Evolutionary conservation across 2,888 invertebrate species (phyloP), one percentile per base, ranked within the genome.

Genomic region (Onthophagus sagittarius): DNA sequence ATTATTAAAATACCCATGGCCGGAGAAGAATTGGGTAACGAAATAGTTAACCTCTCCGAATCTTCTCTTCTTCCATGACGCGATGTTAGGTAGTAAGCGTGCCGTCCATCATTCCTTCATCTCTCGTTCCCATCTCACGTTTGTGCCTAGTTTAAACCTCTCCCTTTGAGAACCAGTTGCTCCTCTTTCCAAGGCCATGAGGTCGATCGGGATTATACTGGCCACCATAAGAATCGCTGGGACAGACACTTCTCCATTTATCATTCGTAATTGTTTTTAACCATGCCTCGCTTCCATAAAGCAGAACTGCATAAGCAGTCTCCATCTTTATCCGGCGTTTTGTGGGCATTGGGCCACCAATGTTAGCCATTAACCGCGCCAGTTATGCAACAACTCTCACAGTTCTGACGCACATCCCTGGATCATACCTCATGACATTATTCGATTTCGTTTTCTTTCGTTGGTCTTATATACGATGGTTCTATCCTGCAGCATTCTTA

Each of bases 391-490:
- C 63, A 11, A 63, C 63, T 11, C 32, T 11, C 15, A 63, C 15
- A 0, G 64, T 15, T 1, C 23, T 64, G 13, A 9, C 13, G 7
- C 74, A n/a, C 73, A 75, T 5, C 75, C 77, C 72, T 77, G 74
- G 63, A 76, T 69, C 0, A 74, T 72, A 13, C 76, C 76, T 5
- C 62, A 62, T 32, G 72, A 74, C 5, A 75, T 14, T 6, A 2
- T 13, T 71, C 62, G 32, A n/a, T n/a, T 70, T 23, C 62, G 53
- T 11, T 33, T 23, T 31, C 69, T 62, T 13, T 69, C 71, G 2
- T 9, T 62, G 9, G 62, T 62, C 6, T 70, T 63, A 14, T 70
- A 73, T 13, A n/a, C 14, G 9, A 74, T 15, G 2, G 32, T 15
- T 63, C 69, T 23, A 31, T 64, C 72, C 6, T 15, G 13, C 2